Evolutionary conservation across 2,797 vertebrate species (phyloP), one percentile per base, ranked within the genome.

Genomic region (Hippopotamyrus pictus): DNA sequence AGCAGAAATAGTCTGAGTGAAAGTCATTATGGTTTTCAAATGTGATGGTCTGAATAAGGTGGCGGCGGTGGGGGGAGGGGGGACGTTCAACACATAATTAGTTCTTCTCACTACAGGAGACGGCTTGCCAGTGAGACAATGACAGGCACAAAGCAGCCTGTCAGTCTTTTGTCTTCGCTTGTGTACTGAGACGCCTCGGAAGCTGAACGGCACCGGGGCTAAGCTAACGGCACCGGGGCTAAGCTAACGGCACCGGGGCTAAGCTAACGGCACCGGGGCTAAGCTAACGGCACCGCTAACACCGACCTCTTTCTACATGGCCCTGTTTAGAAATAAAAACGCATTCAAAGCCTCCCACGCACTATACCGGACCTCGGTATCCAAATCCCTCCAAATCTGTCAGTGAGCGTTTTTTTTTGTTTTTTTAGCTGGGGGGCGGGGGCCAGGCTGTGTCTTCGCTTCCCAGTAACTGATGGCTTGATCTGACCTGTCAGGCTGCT

Each of bases 51-150:
- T 93, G 94, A 94, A 94, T 93, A 93, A 93, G 94, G 92, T 93
- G 92, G 90, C 92, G 92, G 94, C 90, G 90, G 92, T 93, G 93
- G 94, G 88, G 92, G 92, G 91, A 90, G 94, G 90, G 92, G 93
- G 93, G 94, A 89, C 93, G 92, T 92, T 95, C 94, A 95, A 93
- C 95, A 95, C 93, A 94, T 95, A 95, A 96, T 96, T 96, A 96
- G 95, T 94, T 96, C 94, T 93, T 93, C 93, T 95, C 95, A 93
- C 94, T 93, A 93, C 94, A 93, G 95, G 95, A 95, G 95, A 95
- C 94, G 92, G 93, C 93, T 90, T 93, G 94, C 93, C 94, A 94
- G 95, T 95, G 95, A 96, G 95, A 95, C 94, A 94, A 95, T 94
- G 94, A 94, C 93, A 93, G 92, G 93, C 59, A 51, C 89, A 86